A percentile compares a stretch with the other conserved stretches of the same genome.
These are phyloP conservation scores for Oncopeltus fasciatus DNA, from an alignment of 1,140 invertebrate genomes.

Conservation along the genomic window DNA sequence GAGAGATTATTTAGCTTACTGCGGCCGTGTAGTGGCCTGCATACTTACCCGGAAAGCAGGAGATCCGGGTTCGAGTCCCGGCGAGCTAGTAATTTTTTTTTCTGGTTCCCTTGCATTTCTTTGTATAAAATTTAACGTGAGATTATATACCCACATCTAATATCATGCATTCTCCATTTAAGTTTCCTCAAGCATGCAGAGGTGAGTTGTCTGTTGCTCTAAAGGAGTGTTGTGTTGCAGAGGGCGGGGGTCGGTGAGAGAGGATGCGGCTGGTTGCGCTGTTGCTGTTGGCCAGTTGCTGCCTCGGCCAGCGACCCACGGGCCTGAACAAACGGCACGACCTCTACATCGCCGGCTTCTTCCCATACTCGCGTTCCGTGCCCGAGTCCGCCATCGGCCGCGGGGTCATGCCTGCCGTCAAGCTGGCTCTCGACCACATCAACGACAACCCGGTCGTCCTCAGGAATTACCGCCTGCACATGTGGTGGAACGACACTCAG, in stretches of 20 bases:
- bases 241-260: not conserved
- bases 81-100: too few relatives aligned
- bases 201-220: too few relatives aligned
- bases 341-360: constrained; percentile 83
- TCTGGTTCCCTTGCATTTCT: too few relatives aligned
- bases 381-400: constrained; percentile 49
- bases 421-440: constrained; percentile 80
- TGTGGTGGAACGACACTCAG: constrained; percentile 91
- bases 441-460: constrained; percentile 74
- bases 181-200: too few relatives aligned
- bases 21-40: too few relatives aligned
- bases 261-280: constrained; percentile 19
- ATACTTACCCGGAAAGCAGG: too few relatives aligned
- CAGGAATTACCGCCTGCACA: constrained; percentile 73
- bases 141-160: too few relatives aligned
- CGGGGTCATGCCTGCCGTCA: constrained; percentile 84
- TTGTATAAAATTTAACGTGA: too few relatives aligned
- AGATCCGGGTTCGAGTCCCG: too few relatives aligned
- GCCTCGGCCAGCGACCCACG: constrained; percentile 35
- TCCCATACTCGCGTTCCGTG: constrained; percentile 67
- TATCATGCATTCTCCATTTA: too few relatives aligned
- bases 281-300: constrained; percentile 18
- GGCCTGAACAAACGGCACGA: constrained; percentile 42
- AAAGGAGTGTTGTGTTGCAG: not conserved
- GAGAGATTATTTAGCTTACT: too few relatives aligned